phyloP scores from a whole-genome alignment of 1,140 invertebrate genomes.

The Babylonia areolata region DNA sequence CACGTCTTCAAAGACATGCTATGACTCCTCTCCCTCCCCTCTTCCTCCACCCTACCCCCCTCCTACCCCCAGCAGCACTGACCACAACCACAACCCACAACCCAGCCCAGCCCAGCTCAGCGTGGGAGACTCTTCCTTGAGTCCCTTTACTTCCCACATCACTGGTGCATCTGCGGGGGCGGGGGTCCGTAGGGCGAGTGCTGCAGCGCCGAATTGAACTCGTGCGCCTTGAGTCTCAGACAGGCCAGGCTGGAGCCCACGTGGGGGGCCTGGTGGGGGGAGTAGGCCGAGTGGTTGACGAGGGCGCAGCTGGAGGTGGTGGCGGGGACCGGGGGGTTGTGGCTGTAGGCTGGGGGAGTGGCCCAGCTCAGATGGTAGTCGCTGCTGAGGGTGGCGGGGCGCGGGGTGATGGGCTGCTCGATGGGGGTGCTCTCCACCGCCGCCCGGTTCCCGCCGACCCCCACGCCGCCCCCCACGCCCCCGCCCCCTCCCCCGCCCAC shows the following conservation, averaged over 20 bases:
- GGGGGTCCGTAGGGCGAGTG: slow-evolving; percentile 61
- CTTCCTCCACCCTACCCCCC: background rate
- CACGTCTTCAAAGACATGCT: background rate
- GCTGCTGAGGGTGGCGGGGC: slow-evolving; percentile 65
- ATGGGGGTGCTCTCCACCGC: slow-evolving; percentile 54
- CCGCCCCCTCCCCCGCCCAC: background rate
- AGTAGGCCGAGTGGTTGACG: slow-evolving; percentile 55
- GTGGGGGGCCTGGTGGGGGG: slow-evolving; percentile 55
- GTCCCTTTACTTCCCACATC: no score
- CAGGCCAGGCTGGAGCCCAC: slow-evolving; percentile 75
- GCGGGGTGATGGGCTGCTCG: slow-evolving; percentile 75
- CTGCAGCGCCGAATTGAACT: slow-evolving; percentile 74
- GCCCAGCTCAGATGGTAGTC: slow-evolving; percentile 70
- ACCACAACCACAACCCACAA: no score
- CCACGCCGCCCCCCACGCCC: slow-evolving; percentile 26
- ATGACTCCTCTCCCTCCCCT: background rate
- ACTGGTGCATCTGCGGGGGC: slow-evolving; percentile 60
- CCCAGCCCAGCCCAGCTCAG: no score
- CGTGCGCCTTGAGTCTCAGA: slow-evolving; percentile 75
- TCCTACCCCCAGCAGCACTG: background rate
- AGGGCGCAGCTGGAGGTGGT: slow-evolving; percentile 68
- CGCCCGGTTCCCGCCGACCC: slow-evolving; percentile 35
- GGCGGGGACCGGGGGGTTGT: slow-evolving; percentile 47
- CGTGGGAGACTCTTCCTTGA: no score
- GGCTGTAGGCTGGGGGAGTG: slow-evolving; percentile 58